These are phyloP conservation scores for Carassius carassius DNA, from an alignment of 2,113 vertebrate genomes.

Conservation along the genomic window DNA sequence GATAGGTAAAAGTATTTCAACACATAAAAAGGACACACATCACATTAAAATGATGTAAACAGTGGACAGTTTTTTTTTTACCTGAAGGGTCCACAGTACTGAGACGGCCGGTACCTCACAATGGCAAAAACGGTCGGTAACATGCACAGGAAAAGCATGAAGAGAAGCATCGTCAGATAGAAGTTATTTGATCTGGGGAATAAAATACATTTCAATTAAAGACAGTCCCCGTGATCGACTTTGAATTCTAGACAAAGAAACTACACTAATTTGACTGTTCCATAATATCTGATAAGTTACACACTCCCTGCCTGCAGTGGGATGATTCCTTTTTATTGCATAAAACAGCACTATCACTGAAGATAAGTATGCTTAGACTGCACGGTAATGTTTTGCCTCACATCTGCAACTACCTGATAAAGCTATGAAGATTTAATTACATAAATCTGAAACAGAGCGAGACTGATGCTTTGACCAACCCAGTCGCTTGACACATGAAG, in stretches of 20 bases:
- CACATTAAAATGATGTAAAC: neutral
- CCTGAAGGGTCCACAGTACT: slow-evolving; percentile 95
- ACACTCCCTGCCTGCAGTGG: slow-evolving; percentile 14
- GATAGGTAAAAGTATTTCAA: neutral
- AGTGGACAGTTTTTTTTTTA: slow-evolving; percentile 61
- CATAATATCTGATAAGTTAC: slow-evolving; percentile 26
- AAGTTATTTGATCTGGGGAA: slow-evolving; percentile 95
- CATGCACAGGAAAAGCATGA: slow-evolving; percentile 98
- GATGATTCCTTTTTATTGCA: slow-evolving; percentile 14
- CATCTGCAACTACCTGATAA: slow-evolving; percentile 64
- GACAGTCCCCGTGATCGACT: neutral
- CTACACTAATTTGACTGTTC: too few relatives aligned
- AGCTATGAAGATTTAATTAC: slow-evolving; percentile 46
- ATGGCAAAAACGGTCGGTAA: slow-evolving; percentile 95
- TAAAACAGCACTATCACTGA: slow-evolving; percentile 6
- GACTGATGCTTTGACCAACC: neutral
- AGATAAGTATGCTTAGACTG: slow-evolving; percentile 29
- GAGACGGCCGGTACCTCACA: slow-evolving; percentile 90
- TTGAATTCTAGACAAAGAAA: neutral
- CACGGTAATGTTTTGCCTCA: slow-evolving; percentile 32
- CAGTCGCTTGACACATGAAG: slow-evolving; percentile 19
- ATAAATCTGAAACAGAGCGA: slow-evolving; percentile 55
- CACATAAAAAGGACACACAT: neutral
- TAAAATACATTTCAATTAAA: slow-evolving; percentile 4
- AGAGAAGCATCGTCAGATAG: slow-evolving; percentile 94